These are phyloP conservation scores for Solenodon paradoxus DNA, from an alignment of 2,113 vertebrate genomes.

Conservation along the genomic window DNA sequence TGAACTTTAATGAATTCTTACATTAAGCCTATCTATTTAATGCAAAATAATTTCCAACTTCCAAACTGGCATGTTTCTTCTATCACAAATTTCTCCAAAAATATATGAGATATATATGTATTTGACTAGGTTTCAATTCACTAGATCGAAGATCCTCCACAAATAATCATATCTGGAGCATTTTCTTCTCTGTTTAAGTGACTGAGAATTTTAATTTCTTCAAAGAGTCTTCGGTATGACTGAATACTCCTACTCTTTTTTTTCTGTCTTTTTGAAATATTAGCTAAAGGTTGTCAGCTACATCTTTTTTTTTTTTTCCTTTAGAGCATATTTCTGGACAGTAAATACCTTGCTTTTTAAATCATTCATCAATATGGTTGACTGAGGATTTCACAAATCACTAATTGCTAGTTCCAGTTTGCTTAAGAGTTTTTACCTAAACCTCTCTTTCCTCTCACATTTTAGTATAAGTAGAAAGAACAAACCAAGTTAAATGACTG, in stretches of 20 bases:
- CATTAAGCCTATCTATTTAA: neutral
- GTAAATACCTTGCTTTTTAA: neutral
- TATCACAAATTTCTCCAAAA: neutral
- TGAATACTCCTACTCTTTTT: neutral
- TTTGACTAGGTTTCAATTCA: neutral
- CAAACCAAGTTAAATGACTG: neutral
- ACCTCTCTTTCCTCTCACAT: neutral
- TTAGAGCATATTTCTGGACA: neutral
- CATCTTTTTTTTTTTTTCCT: neutral
- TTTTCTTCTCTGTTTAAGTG: neutral
- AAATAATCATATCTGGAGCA: neutral
- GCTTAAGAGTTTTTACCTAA: neutral
- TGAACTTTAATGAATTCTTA: neutral
- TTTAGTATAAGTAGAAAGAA: neutral
- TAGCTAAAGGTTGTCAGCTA: neutral
- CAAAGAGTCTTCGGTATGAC: neutral
- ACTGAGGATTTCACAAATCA: neutral
- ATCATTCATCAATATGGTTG: neutral
- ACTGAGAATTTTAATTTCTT: neutral
- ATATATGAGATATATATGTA: neutral
- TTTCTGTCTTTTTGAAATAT: neutral
- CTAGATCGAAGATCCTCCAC: neutral
- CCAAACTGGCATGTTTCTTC: neutral
- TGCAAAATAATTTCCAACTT: neutral
- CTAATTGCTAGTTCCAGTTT: neutral